Conservation (phyloP, 1,140 invertebrate genomes). For the Musca domestica region DNA sequence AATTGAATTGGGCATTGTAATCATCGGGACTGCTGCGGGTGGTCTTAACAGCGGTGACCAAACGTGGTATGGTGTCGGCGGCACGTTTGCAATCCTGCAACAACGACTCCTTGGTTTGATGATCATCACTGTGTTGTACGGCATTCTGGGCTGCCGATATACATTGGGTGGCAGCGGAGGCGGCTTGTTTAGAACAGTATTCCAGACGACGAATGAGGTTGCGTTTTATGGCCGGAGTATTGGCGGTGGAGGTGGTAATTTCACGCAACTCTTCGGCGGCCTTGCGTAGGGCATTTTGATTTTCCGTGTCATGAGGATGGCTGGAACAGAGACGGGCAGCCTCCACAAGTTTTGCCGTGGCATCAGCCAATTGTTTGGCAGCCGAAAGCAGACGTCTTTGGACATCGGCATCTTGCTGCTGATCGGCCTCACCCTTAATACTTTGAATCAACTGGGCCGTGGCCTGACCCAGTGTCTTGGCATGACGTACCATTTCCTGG, state of each 20-base stretch:
- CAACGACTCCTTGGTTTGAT: slow-evolving; percentile 60
- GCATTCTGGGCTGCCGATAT: slow-evolving; percentile 82
- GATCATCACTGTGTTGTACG: slow-evolving; percentile 58
- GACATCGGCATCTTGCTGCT: slow-evolving; percentile 81
- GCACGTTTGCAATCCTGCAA: slow-evolving; percentile 74
- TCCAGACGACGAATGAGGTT: slow-evolving; percentile 74
- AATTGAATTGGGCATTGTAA: slow-evolving; percentile 72
- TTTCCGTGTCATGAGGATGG: slow-evolving; percentile 77
- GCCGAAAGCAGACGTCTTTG: slow-evolving; percentile 88
- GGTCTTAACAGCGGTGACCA: slow-evolving; percentile 80
- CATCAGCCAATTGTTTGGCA: slow-evolving; percentile 90
- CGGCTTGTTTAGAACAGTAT: slow-evolving; percentile 81
- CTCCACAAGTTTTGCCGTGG: slow-evolving; percentile 93
- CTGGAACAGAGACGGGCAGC: slow-evolving; percentile 89
- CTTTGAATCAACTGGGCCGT: slow-evolving; percentile 89
- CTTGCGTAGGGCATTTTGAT: slow-evolving; percentile 78
- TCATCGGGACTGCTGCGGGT: slow-evolving; percentile 70
- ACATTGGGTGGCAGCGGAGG: slow-evolving; percentile 85
- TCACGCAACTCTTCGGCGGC: slow-evolving; percentile 90
- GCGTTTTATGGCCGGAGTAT: slow-evolving; percentile 70
- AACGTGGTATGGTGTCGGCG: slow-evolving; percentile 74
- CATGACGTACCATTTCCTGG: slow-evolving; percentile 93
- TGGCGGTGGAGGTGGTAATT: slow-evolving; percentile 82
- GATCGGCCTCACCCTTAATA: slow-evolving; percentile 90
- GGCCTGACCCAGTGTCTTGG: slow-evolving; percentile 86